These are phyloP conservation scores for Ditula angustiorana DNA, from an alignment of 2,888 invertebrate species.

Conservation along the genomic window DNA sequence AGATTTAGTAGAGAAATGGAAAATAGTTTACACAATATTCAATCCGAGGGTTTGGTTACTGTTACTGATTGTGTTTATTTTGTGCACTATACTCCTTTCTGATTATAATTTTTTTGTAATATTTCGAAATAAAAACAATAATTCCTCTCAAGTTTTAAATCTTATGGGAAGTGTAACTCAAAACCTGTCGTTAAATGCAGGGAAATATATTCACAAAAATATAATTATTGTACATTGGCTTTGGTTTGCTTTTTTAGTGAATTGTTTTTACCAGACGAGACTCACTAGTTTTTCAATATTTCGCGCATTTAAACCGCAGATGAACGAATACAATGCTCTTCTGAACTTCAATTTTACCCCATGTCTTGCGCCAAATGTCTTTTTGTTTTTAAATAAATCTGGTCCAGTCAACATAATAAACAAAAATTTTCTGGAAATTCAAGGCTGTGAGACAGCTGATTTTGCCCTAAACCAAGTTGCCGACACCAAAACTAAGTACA, in stretches of 20 bases:
- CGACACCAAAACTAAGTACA: constrained; percentile 21
- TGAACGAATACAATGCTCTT: constrained; percentile 4
- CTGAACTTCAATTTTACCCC: constrained; percentile 17
- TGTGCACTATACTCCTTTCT: constrained; percentile 19
- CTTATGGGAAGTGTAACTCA: constrained; percentile 27
- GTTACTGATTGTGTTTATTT: constrained; percentile 14
- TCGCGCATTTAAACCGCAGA: neutral
- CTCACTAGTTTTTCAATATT: constrained; percentile 37
- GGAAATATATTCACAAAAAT: neutral
- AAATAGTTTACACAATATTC: constrained; percentile 33
- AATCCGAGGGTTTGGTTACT: constrained; percentile 26
- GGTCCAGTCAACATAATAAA: constrained; percentile 12
- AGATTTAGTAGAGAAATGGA: constrained; percentile 31
- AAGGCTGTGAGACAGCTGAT: constrained; percentile 26
- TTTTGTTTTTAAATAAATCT: constrained; percentile 6
- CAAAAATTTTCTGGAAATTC: constrained; percentile 10
- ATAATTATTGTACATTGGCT: constrained; percentile 32
- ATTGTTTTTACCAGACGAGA: constrained; percentile 41
- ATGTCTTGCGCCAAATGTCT: constrained; percentile 12
- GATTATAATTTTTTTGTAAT: neutral
- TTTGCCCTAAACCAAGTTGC: constrained; percentile 13
- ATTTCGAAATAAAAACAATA: neutral
- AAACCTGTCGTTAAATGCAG: neutral
- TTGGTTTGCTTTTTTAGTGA: constrained; percentile 41
- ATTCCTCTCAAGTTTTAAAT: constrained; percentile 2